phyloP scores from a whole-genome alignment of 2,888 invertebrate species.

The Xestia c-nigrum region DNA sequence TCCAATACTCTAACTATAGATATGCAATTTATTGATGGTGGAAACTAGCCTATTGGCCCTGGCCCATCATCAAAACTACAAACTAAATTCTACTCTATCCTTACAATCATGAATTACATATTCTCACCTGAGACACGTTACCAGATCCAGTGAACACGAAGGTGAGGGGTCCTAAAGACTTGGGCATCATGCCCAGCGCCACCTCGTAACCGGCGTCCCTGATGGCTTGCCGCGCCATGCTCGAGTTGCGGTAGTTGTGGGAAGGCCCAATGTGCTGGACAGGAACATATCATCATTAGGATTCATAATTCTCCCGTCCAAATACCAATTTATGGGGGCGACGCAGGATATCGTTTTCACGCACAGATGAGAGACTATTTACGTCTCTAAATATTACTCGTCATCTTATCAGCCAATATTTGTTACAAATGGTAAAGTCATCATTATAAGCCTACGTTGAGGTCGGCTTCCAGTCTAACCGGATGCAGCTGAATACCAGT shows the following conservation, averaged over 20 bases:
- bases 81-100: not conserved
- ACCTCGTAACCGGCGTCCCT: slow-evolving; percentile 99
- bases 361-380: no score
- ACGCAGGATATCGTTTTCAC: no score
- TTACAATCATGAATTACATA: not conserved
- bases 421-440: not conserved
- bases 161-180: slow-evolving; percentile 98
- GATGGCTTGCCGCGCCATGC: slow-evolving; percentile 99
- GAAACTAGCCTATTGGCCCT: no score
- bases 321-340: not conserved
- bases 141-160: slow-evolving; percentile 99
- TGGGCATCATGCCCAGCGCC: slow-evolving; percentile 98
- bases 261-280: slow-evolving; percentile 98
- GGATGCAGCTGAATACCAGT: no score
- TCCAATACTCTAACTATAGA: no score
- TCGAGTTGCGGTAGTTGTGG: slow-evolving; percentile 99
- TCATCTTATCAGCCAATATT: not conserved
- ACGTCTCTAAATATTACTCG: not conserved
- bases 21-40: no score
- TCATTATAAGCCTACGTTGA: no score
- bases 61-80: not conserved
- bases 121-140: slow-evolving; percentile 96
- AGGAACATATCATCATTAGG: slow-evolving; percentile 22
- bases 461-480: no score
- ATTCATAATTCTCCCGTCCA: not conserved